These are phyloP conservation scores for Ganaspis sp. DNA, from an alignment of 1,140 invertebrate genomes.

Conservation along the genomic window DNA sequence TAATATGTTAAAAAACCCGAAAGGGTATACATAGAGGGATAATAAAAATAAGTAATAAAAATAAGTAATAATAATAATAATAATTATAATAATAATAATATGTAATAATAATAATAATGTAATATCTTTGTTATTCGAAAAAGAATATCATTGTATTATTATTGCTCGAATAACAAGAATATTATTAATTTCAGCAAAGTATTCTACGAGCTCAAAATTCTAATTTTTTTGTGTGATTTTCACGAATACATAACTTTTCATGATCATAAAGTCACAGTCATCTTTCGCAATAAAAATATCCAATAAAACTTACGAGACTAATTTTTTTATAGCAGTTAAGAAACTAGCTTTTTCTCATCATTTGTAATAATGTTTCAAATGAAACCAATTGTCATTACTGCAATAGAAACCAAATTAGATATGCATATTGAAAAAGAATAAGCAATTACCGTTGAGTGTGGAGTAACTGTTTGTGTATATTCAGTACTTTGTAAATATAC, in stretches of 20 bases:
- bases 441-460: neutral
- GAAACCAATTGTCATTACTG: constrained; percentile 3
- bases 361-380: constrained; percentile 14
- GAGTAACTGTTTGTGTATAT: neutral
- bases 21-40: too few species aligned
- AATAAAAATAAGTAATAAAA: too few species aligned
- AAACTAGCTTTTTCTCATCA: constrained; percentile 15
- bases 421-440: neutral
- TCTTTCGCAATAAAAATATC: neutral
- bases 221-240: neutral
- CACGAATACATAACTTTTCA: neutral
- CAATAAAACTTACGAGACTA: neutral
- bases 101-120: too few species aligned
- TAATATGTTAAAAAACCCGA: too few species aligned
- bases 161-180: neutral
- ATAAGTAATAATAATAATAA: too few species aligned
- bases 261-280: constrained; percentile 1
- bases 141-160: too few species aligned
- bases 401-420: neutral
- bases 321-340: neutral
- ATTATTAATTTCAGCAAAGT: neutral
- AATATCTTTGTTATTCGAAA: too few species aligned
- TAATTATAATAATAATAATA: too few species aligned
- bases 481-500: neutral
- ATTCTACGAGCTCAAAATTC: neutral